Evolutionary conservation across 2,888 invertebrate species (phyloP).

Genomic region (Cecidostiba fungosa): DNA sequence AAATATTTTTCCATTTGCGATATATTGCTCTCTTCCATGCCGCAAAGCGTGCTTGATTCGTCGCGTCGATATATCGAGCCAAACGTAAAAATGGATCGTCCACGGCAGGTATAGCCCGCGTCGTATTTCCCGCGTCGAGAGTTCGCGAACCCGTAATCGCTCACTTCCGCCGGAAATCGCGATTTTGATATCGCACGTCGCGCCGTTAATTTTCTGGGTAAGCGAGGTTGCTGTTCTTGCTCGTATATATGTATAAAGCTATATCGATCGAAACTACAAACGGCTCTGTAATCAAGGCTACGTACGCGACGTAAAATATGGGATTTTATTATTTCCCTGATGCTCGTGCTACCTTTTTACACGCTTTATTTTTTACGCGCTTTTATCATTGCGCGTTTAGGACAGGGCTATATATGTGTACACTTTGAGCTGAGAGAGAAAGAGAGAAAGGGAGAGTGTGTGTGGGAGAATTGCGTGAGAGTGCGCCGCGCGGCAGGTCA

Average conservation of each 20-base stretch:
- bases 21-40: not conserved
- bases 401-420: not conserved
- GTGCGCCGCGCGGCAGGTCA: too few species aligned
- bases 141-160: slow-evolving; percentile 33
- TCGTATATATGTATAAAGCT: not conserved
- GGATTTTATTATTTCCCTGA: not conserved
- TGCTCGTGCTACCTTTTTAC: not conserved
- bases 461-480: too few species aligned
- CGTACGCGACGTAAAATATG: not conserved
- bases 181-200: slow-evolving; percentile 36
- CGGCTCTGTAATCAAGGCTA: not conserved
- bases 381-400: not conserved
- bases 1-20: not conserved
- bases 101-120: not conserved
- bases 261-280: not conserved
- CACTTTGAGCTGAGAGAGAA: not conserved
- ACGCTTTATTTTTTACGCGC: not conserved
- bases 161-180: slow-evolving; percentile 51
- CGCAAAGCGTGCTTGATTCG: not conserved
- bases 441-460: not conserved
- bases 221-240: not conserved
- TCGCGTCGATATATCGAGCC: not conserved
- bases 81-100: slow-evolving; percentile 8
- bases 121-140: not conserved
- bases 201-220: slow-evolving; percentile 33